Evolutionary conservation across 2,888 invertebrate genomes (phyloP), one percentile per base, ranked within the genome.

Genomic region (Drosophila antonietae): DNA sequence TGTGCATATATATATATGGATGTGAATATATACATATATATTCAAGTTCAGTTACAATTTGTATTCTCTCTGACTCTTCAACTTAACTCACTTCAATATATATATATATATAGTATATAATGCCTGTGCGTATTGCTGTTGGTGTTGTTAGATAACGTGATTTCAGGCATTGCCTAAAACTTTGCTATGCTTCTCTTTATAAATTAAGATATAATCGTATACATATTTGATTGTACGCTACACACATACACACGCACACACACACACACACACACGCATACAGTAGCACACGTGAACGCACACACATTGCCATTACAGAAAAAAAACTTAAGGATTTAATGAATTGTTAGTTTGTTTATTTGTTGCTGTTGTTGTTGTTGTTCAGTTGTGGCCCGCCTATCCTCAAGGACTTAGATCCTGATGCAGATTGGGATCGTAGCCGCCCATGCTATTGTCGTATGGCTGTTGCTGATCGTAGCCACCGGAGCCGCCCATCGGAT

Each of bases 401-500:
- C 92, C 92, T 93, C 93, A 93, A 92, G 96, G 96, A 91, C 95
- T 95, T 90, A 96, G 93, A 92, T 96, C 97, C 95, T 97, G 97
- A 93, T 97, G 97, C 96, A 97, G 96, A 72, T 91, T 91, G 85
- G 97, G 97, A 93, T 97, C 97, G 93, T 97, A 97, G 83, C 97
- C 97, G 82, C 97, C 97, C 95, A 97, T 96, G 93, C 97, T 96
- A 90, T 96, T 97, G 93, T 97, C 97, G 93, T 97, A 97, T 80
- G 95, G 95, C 85, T 97, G 96, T 94, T 96, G 96, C 91, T 97
- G 97, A 93, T 98, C 97, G 92, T 97, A 97, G 76, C 97, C 97
- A 93, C 96, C 97, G 91, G 98, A 97, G 75, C 97, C 97, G 75
- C 97, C 97, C 95, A 98, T 96, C 86, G 97, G 96, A 94, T 98